A percentile compares a stretch with the other conserved stretches of the same genome.
phyloP scores from a whole-genome alignment of 2,797 vertebrate species.

The Leuciscus waleckii region DNA sequence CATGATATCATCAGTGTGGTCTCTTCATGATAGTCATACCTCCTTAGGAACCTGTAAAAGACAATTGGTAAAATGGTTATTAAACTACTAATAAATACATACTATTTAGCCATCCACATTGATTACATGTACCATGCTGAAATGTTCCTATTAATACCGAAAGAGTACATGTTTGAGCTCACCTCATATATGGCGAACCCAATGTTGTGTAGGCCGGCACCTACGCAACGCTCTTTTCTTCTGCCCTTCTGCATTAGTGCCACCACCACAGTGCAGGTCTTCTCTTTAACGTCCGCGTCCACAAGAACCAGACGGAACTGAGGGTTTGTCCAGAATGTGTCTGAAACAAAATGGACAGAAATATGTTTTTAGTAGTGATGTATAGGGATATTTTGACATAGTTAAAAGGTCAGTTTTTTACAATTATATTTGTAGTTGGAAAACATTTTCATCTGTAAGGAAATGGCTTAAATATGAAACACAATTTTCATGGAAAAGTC shows the following conservation, averaged over 20 bases:
- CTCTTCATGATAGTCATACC: conserved; percentile 67
- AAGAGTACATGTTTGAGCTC: conserved; percentile 2
- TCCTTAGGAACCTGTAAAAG: conserved; percentile 78
- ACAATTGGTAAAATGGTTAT: conserved; percentile 35
- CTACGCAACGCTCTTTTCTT: conserved; percentile 87
- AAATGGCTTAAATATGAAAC: not conserved
- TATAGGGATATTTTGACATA: not conserved
- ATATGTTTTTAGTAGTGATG: not conserved
- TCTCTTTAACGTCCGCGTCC: conserved; percentile 90
- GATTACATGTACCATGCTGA: not conserved
- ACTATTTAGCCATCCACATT: not conserved
- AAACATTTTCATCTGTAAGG: not conserved
- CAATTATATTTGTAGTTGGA: not conserved
- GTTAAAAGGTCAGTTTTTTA: not conserved
- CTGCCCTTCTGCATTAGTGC: conserved; percentile 98
- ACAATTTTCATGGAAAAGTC: not conserved
- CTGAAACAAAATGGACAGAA: conserved; percentile 70
- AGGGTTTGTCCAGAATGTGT: conserved; percentile 98
- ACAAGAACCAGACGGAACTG: conserved; percentile 92
- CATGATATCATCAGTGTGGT: not conserved
- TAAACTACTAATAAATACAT: not conserved
- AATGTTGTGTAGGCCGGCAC: conserved; percentile 89
- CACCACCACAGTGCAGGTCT: conserved; percentile 90
- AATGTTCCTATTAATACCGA: not conserved
- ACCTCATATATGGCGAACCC: conserved; percentile 98